Evolutionary conservation across 2,113 vertebrate species (phyloP), one percentile per base, ranked within the genome.

Genomic region (western clawed frog (Xenopus tropicalis)): DNA sequence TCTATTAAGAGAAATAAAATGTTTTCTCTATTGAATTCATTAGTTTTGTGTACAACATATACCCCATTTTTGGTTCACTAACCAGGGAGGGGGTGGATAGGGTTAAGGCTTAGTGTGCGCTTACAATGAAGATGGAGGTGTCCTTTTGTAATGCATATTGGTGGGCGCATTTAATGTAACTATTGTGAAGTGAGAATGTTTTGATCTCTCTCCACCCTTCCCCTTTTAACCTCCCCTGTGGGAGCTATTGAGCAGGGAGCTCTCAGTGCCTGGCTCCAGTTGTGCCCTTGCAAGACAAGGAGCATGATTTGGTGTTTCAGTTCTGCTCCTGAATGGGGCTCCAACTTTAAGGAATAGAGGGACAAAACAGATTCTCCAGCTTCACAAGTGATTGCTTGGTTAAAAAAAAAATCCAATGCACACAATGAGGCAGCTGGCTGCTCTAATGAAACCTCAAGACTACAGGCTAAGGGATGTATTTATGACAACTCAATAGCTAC

Each of bases 381-480:
- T 87, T 88, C 83, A 88, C 82, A 85, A 87, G 82, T 78, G 81
- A 80, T 83, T 84, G 87, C 83, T 89, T 88, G 58, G 82, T 37
- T 37, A 86, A 83, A 54, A 82, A 86, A 83, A 85, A 75, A 85
- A 86, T 79, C 85, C 83, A 86, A 77, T 82, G 79, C 79, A 82
- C 82, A 90, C 89, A 90, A 89, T 90, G 87, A 90, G 82, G 86
- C 88, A 89, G 88, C 86, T 88, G 88, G 85, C 83, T 81, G 81
- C 82, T 88, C 87, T 88, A 88, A 90, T 88, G 86, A 87, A 91
- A 90, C 85, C 85, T 83, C 83, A 87, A 83, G 85, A 81, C 82
- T 61, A 80, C 85, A 87, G 81, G 78, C 85, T 86, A 84, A 70
- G 83, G 83, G 86, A 85, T 84, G 79, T 80, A 81, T 89, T 87